phyloP scores from a whole-genome alignment of 2,888 invertebrate genomes.

The Tortricodes alternella region DNA sequence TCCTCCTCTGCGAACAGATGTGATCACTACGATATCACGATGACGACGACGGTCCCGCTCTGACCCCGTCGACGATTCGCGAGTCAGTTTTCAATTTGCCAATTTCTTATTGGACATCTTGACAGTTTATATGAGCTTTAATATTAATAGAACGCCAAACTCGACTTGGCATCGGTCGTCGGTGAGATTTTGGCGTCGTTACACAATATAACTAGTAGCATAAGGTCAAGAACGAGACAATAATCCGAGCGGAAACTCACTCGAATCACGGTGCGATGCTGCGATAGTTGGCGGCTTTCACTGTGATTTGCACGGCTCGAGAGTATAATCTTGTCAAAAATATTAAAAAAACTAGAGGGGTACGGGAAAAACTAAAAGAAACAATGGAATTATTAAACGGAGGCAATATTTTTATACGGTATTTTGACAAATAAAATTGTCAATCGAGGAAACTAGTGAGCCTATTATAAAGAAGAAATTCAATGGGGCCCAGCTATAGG shows the following conservation, averaged over 20 bases:
- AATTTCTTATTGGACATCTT: conserved; percentile 45
- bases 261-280: conserved; percentile 42
- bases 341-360: conserved; percentile 56
- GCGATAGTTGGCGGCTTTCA: conserved; percentile 27
- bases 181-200: conserved; percentile 71
- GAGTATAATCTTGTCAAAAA: conserved; percentile 39
- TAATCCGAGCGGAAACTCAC: conserved; percentile 53
- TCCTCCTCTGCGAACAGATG: conserved; percentile 31
- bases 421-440: conserved; percentile 78
- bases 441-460: conserved; percentile 48
- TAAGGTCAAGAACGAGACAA: conserved; percentile 73
- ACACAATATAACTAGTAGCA: conserved; percentile 74
- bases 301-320: conserved; percentile 27
- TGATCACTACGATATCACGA: conserved; percentile 27
- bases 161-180: conserved; percentile 68
- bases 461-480: conserved; percentile 28
- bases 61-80: neutral
- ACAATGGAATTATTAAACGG: conserved; percentile 52
- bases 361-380: conserved; percentile 68
- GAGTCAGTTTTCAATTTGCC: conserved; percentile 40
- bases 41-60: conserved; percentile 19
- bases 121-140: conserved; percentile 40
- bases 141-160: conserved; percentile 45
- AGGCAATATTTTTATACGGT: conserved; percentile 70
- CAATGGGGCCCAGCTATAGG: conserved; percentile 5